Conservation (phyloP, 2,797 vertebrate species). For the Channa striata region DNA sequence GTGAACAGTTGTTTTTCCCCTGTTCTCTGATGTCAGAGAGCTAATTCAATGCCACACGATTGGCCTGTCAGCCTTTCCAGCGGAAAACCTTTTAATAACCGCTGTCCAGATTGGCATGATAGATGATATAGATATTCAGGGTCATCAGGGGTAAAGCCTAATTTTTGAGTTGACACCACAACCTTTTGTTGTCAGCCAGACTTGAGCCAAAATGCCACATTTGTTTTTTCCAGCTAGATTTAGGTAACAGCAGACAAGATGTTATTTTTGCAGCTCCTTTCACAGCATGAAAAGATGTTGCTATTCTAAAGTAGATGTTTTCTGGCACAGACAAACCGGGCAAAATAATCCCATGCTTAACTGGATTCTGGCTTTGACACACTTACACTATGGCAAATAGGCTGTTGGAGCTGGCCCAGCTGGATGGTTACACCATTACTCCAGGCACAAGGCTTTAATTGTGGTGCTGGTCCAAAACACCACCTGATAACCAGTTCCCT, state of each 20-base stretch:
- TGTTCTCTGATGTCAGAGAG: neutral
- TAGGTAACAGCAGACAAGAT: neutral
- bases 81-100: neutral
- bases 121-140: neutral
- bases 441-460: neutral
- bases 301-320: neutral
- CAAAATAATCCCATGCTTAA: neutral
- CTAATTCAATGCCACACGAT: neutral
- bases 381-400: neutral
- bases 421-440: neutral
- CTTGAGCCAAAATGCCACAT: constrained; percentile 3
- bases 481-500: neutral
- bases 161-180: neutral
- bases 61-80: neutral
- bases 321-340: neutral
- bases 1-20: neutral
- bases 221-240: constrained; percentile 5
- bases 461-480: constrained; percentile 6
- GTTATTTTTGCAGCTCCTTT: neutral
- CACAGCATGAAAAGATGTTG: neutral
- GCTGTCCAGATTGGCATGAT: neutral
- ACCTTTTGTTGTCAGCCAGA: neutral
- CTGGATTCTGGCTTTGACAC: neutral
- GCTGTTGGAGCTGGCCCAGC: neutral
- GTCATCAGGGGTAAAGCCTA: neutral